A percentile compares a stretch with the other conserved stretches of the same genome.
Conservation (phyloP, 2,113 vertebrate genomes). For the Diphyllodes magnificus region DNA sequence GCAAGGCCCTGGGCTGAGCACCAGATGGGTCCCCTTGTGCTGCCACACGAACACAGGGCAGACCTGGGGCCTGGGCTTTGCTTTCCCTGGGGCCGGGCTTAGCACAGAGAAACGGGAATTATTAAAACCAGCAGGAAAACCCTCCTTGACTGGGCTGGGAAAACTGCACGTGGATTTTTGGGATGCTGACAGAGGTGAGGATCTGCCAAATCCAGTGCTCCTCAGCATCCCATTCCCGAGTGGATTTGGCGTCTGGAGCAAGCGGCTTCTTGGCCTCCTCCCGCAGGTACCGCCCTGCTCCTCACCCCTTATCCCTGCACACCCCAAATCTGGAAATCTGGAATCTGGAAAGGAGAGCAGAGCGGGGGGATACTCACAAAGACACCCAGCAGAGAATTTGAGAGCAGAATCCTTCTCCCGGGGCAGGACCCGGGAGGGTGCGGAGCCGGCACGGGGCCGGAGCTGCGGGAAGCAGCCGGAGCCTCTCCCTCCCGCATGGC, state of each 20-base stretch:
- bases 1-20: background rate
- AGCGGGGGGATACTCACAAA: background rate
- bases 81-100: background rate
- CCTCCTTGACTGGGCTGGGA: background rate
- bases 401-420: background rate
- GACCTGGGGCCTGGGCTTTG: background rate
- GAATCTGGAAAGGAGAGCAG: background rate
- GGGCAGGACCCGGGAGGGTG: background rate
- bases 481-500: conserved; percentile 27
- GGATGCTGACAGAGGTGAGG: background rate
- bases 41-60: rapidly evolving
- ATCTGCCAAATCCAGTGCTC: background rate
- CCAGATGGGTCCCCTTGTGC: background rate
- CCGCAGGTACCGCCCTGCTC: background rate
- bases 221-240: rapidly evolving
- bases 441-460: no score
- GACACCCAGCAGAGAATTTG: conserved; percentile 27
- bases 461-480: background rate
- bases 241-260: background rate
- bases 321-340: background rate
- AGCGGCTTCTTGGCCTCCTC: background rate
- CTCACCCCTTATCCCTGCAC: background rate
- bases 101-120: background rate
- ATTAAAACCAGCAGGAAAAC: background rate
- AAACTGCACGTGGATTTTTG: rapidly evolving